A percentile compares a stretch with the other conserved stretches of the same genome.
Evolutionary conservation across 2,797 vertebrate species (phyloP).

Genomic region (Clarias fuscus): DNA sequence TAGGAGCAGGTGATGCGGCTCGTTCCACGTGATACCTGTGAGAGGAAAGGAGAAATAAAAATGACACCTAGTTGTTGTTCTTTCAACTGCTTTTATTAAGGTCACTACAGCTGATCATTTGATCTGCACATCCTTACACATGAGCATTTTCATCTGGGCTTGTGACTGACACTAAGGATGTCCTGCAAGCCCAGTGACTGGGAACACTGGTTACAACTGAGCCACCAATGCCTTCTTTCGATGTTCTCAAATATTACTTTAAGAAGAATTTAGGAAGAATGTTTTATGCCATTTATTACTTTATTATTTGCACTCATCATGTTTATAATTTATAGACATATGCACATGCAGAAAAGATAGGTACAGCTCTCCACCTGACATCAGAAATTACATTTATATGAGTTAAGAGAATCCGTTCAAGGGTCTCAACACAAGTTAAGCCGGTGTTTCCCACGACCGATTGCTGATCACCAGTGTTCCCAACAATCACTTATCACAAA

Average conservation of each 20-base stretch:
- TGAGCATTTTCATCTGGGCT: no score
- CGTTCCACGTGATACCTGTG: slow-evolving; percentile 56
- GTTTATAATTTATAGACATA: no score
- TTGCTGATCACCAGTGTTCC: background rate
- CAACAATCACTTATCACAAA: no score
- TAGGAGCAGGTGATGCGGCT: slow-evolving; percentile 60
- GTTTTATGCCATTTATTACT: background rate
- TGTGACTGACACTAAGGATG: no score
- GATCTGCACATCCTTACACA: no score
- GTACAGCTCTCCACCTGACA: background rate
- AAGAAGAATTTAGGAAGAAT: background rate
- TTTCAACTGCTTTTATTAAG: no score
- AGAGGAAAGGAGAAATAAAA: background rate
- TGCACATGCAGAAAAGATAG: background rate
- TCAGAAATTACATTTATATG: background rate
- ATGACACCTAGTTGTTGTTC: background rate
- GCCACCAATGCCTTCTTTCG: no score
- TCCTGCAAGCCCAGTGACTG: no score
- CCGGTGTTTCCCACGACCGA: background rate
- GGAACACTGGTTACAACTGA: no score
- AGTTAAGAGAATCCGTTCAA: background rate
- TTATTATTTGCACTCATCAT: no score
- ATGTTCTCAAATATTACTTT: no score
- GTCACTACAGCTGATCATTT: no score
- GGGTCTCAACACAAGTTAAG: background rate